phyloP scores from a whole-genome alignment of 2,113 vertebrate species.

The Saimiri boliviensis region DNA sequence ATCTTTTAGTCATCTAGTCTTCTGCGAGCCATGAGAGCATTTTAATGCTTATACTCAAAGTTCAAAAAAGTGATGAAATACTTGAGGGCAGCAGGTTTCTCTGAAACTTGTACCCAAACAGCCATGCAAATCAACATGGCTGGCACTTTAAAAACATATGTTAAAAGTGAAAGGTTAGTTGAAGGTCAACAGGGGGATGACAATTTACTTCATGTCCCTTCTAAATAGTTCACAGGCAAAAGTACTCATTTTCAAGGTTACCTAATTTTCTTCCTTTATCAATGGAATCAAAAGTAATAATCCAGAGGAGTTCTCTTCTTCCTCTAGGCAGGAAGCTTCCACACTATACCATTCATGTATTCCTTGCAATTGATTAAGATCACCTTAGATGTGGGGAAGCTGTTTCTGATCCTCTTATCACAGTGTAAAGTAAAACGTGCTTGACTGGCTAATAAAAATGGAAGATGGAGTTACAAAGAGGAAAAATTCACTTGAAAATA shows the following conservation, averaged over 20 bases:
- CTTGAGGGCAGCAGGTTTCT: slow-evolving; percentile 45
- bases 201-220: slow-evolving; percentile 58
- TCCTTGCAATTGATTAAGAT: slow-evolving; percentile 80
- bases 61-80: slow-evolving; percentile 65
- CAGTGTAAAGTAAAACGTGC: slow-evolving; percentile 73
- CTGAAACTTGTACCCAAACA: slow-evolving; percentile 71
- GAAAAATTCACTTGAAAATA: slow-evolving; percentile 64
- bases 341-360: slow-evolving; percentile 66
- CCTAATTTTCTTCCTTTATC: slow-evolving; percentile 75
- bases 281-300: slow-evolving; percentile 74
- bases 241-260: slow-evolving; percentile 63
- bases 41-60: slow-evolving; percentile 47
- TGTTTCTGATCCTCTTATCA: slow-evolving; percentile 66
- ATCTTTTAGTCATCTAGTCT: neutral
- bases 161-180: slow-evolving; percentile 69
- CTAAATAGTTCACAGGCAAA: slow-evolving; percentile 56
- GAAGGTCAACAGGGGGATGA: slow-evolving; percentile 49
- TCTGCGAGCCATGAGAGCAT: neutral
- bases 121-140: slow-evolving; percentile 77
- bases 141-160: slow-evolving; percentile 75
- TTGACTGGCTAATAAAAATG: slow-evolving; percentile 70
- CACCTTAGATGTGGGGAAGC: slow-evolving; percentile 68
- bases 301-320: slow-evolving; percentile 68
- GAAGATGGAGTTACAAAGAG: slow-evolving; percentile 71
- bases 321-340: slow-evolving; percentile 73